Percentiles rank a stretch among this genome's conserved stretches.
phyloP scores from a whole-genome alignment of 2,797 vertebrate genomes.

The Coluber constrictor region DNA sequence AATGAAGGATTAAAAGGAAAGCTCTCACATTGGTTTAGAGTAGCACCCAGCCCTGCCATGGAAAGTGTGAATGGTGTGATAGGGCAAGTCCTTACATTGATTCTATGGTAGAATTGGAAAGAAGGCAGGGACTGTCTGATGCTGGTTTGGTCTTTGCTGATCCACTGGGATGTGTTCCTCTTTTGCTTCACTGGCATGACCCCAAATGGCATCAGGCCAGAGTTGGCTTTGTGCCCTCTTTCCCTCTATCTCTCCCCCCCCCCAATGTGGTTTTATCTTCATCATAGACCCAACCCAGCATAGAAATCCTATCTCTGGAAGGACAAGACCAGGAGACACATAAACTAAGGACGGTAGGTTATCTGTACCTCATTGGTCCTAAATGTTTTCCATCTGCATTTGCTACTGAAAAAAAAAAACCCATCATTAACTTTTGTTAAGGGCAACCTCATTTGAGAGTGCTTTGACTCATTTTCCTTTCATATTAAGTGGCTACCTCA shows the following conservation, averaged over 20 bases:
- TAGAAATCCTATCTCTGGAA: background rate
- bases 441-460: background rate
- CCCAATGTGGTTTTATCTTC: background rate
- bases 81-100: slow-evolving; percentile 2
- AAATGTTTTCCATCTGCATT: no score
- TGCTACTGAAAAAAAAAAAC: background rate
- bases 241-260: background rate
- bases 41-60: background rate
- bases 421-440: background rate
- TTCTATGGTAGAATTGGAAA: background rate
- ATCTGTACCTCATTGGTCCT: background rate
- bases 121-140: background rate
- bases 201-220: background rate
- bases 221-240: background rate
- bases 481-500: background rate
- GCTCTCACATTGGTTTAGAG: no score
- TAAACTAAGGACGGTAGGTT: background rate
- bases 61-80: background rate
- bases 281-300: background rate
- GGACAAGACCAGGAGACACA: background rate
- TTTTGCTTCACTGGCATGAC: background rate
- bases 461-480: background rate
- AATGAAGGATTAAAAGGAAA: background rate
- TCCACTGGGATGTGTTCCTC: background rate
- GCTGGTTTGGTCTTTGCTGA: slow-evolving; percentile 13